phyloP scores from a whole-genome alignment of 2,113 vertebrate species.

The Lagopus leucura region DNA sequence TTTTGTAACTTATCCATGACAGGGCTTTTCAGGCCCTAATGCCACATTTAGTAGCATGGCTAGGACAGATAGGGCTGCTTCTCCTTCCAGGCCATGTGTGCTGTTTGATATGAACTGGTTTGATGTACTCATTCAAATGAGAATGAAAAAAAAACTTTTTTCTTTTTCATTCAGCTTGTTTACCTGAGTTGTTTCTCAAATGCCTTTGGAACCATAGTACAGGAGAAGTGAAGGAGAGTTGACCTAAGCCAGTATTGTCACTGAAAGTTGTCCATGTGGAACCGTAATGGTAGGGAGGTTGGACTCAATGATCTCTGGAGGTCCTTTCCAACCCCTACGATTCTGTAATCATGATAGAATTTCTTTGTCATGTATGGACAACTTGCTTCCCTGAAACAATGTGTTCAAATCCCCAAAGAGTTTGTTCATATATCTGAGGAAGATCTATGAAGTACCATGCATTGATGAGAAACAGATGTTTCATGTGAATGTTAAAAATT shows the following conservation, averaged over 20 bases:
- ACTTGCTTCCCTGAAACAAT: background rate
- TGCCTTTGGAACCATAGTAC: accelerated
- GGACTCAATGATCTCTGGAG: too few relatives aligned
- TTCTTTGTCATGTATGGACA: background rate
- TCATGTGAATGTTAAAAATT: background rate
- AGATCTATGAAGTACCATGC: background rate
- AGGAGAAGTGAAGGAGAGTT: background rate
- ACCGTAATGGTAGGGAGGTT: too few relatives aligned
- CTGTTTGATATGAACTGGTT: background rate
- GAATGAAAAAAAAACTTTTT: background rate
- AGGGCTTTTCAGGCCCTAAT: background rate
- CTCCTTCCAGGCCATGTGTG: background rate
- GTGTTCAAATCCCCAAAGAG: background rate
- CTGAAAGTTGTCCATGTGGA: background rate
- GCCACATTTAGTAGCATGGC: background rate
- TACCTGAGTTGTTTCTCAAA: background rate
- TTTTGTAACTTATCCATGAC: background rate
- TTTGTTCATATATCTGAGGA: background rate
- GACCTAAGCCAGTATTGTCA: background rate
- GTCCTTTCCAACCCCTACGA: too few relatives aligned
- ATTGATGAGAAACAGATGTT: constrained; percentile 2
- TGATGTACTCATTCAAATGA: background rate
- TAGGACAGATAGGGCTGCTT: background rate
- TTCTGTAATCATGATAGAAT: background rate
- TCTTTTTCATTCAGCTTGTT: background rate